Evolutionary conservation across 2,888 invertebrate species (phyloP), one percentile per base, ranked within the genome.

Genomic region (Acrobasis repandana): DNA sequence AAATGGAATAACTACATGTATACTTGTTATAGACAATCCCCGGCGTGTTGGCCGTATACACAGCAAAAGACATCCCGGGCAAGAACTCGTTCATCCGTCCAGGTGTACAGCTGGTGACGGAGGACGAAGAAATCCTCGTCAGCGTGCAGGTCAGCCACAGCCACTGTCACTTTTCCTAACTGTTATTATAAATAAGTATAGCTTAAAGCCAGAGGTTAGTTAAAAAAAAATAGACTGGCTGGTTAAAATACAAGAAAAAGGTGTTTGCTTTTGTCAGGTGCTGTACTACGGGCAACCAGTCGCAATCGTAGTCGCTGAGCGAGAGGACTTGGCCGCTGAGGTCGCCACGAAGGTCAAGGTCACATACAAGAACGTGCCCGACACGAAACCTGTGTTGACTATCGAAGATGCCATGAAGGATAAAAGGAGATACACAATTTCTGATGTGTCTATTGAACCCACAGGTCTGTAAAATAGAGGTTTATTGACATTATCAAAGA

Each of bases 31-130:
- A 95, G 94, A 86, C 85, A 66, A 85, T 94, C 47, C 88, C 94
- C 8, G 96, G 96, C 0, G 95, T 96, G 0, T 70, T 95, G 34
- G 94, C 94, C 0, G 89, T 95, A 47, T 92, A 93, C 63, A 93
- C 94, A 36, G 94, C 95, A 0, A 93, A 94, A 69, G 96, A 96
- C 71, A 93, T 96, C 38, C 96, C 95, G 0, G 96, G 96, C 0
- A 85, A 83, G 47, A 96, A 96, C 79, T 83, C 90, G 2, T 94
- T 93, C 68, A 83, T 86, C 0, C 72, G 79, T 6, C 82, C 79
- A 0, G 83, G 84, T 0, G 72, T 83, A 9, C 85, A 81, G 65
- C 71, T 87, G 0, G 77, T 86, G 69, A 83, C 83, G 0, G 80
- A 84, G 15, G 77, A 87, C 2, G 94, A 94, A 75, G 90, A 93